Percentiles rank a stretch among this genome's conserved stretches.
Conservation (phyloP, 2,113 vertebrate genomes). For the Riparia riparia region DNA sequence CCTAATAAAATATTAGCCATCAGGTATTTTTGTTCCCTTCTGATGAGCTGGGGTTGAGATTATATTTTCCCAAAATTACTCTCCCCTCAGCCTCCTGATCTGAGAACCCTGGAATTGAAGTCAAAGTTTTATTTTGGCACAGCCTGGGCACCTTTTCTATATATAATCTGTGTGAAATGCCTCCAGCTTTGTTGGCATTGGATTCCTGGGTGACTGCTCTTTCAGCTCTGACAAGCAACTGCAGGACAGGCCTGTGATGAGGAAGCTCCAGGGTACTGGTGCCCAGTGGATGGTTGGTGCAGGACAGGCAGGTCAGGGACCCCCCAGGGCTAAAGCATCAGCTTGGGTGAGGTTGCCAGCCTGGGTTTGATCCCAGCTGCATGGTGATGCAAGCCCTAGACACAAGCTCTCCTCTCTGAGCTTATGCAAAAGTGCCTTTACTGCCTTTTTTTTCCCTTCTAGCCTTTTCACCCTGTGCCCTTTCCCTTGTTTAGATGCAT, state of each 20-base stretch:
- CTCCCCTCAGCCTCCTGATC: neutral
- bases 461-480: neutral
- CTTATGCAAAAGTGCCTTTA: neutral
- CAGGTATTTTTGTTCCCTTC: neutral
- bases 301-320: neutral
- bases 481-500: neutral
- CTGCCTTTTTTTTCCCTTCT: neutral
- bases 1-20: neutral
- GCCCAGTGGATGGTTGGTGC: neutral
- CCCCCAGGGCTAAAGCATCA: neutral
- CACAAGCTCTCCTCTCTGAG: neutral
- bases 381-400: neutral
- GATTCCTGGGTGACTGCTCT: neutral
- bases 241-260: neutral
- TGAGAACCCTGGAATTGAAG: neutral
- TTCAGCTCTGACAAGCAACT: neutral
- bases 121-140: neutral
- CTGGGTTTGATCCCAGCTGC: neutral
- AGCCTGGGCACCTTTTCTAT: neutral
- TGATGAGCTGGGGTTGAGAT: neutral
- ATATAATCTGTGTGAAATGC: neutral
- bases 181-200: neutral
- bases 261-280: neutral
- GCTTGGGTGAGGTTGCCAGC: neutral
- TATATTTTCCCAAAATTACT: neutral